Percentiles rank a stretch among this genome's conserved stretches.
These are phyloP conservation scores for Piprites chloris DNA, from an alignment of 2,113 vertebrate genomes.

Conservation along the genomic window DNA sequence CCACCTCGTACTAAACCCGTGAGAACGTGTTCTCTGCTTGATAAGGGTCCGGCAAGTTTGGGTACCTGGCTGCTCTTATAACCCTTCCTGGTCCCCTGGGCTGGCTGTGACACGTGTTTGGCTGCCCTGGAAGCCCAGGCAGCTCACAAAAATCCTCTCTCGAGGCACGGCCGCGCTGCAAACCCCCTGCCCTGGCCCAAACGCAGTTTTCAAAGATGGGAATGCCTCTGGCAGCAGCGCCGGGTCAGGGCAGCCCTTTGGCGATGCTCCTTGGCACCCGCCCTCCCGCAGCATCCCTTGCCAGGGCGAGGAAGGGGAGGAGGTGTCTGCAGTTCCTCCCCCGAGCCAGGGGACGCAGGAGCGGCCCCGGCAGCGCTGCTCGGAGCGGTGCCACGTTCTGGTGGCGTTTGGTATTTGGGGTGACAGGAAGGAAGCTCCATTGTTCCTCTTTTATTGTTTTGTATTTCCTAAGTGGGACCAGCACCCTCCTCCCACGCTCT, in stretches of 20 bases:
- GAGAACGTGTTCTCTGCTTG: fast-evolving
- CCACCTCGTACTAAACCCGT: background rate
- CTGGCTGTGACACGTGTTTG: fast-evolving
- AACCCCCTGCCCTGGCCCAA: background rate
- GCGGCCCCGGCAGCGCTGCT: background rate
- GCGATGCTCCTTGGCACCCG: background rate
- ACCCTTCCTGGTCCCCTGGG: background rate
- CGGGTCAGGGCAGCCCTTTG: background rate
- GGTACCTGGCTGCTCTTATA: background rate
- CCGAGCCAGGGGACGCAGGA: background rate
- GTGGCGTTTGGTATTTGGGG: background rate
- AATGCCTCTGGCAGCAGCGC: background rate
- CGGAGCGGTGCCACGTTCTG: background rate
- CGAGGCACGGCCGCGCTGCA: background rate
- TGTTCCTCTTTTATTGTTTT: constrained; percentile 49
- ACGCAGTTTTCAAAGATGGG: background rate
- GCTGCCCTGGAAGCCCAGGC: background rate
- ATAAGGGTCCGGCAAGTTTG: background rate
- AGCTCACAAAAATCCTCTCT: background rate
- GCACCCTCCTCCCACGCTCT: constrained; percentile 1
- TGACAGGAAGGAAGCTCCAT: constrained; percentile 33
- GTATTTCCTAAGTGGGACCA: background rate
- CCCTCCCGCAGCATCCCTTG: background rate
- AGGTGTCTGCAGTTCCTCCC: background rate
- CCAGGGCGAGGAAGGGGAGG: background rate